Conservation (phyloP, 2,797 vertebrate species). For the Triplophysa bombifrons region DNA sequence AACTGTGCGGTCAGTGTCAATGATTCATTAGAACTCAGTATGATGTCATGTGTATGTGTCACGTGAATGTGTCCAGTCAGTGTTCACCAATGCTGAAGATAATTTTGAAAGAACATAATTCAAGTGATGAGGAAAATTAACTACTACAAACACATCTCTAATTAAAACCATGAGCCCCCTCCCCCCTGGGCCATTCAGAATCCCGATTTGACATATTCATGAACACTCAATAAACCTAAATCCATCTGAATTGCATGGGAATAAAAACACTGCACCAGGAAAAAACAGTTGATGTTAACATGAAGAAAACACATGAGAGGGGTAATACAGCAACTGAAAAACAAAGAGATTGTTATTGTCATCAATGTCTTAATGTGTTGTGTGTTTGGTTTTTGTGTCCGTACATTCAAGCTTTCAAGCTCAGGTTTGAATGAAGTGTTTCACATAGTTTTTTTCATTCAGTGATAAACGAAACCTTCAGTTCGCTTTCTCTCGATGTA, state of each 20-base stretch:
- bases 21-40: no score
- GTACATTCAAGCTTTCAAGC: conserved; percentile 55
- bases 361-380: conserved; percentile 1
- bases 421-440: no score
- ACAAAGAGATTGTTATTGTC: conserved; percentile 24
- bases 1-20: no score
- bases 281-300: conserved; percentile 24
- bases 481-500: no score
- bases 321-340: conserved; percentile 13
- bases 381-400: conserved; percentile 52
- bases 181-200: conserved; percentile 15
- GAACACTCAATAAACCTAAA: conserved; percentile 12
- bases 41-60: background rate
- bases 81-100: background rate
- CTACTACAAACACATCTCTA: conserved; percentile 5
- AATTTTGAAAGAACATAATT: background rate
- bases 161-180: conserved; percentile 7
- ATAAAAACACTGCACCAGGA: conserved; percentile 21
- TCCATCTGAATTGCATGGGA: background rate
- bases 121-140: conserved; percentile 69
- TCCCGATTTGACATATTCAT: conserved; percentile 2
- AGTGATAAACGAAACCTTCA: no score
- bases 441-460: no score
- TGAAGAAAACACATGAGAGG: conserved; percentile 17
- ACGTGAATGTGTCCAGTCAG: no score